Conservation (phyloP, 2,888 invertebrate species). For the Ommatoiulus sabulosus region DNA sequence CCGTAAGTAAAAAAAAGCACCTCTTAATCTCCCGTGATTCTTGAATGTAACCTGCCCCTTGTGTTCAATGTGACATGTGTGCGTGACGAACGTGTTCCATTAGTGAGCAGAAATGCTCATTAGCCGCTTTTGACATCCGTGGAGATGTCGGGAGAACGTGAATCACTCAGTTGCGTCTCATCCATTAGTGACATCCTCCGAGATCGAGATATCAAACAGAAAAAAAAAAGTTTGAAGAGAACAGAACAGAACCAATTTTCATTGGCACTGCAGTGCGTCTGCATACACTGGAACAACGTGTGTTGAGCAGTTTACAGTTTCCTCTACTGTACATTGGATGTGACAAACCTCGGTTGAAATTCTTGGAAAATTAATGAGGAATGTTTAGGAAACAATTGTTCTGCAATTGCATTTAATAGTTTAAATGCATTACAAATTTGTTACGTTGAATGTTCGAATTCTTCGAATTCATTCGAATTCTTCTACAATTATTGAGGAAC, state of each 20-base stretch:
- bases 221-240: not conserved
- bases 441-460: too few relatives aligned
- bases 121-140: not conserved
- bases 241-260: not conserved
- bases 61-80: not conserved
- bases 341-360: too few relatives aligned
- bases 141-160: not conserved
- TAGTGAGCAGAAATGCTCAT: not conserved
- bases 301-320: not conserved
- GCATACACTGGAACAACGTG: not conserved
- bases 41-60: not conserved
- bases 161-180: not conserved
- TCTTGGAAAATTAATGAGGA: too few relatives aligned
- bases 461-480: too few relatives aligned
- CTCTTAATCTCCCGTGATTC: not conserved
- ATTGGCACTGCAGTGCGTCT: constrained; percentile 24
- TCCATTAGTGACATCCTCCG: not conserved
- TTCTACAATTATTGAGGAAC: too few relatives aligned
- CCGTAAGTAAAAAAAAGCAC: constrained; percentile 25
- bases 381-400: too few relatives aligned
- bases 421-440: too few relatives aligned
- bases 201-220: not conserved
- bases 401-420: too few relatives aligned
- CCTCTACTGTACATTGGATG: not conserved
- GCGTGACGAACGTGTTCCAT: not conserved